Conservation (phyloP, 2,113 vertebrate species). For the Sarotherodon lohbergeri region DNA sequence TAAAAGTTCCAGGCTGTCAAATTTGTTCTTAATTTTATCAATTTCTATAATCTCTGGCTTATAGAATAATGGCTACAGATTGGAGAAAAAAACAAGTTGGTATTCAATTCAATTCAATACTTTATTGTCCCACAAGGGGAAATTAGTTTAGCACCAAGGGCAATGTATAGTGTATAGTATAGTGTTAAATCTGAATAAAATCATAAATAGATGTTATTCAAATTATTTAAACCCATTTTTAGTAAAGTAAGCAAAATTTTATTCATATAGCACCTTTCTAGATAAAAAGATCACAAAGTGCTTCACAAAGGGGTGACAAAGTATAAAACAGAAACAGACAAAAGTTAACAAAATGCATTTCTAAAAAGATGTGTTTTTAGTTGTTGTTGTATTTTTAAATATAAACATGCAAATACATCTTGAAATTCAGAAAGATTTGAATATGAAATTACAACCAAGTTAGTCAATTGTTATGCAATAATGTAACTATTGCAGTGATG, state of each 20-base stretch:
- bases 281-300: too few relatives aligned
- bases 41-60: not conserved
- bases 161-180: not conserved
- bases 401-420: not conserved
- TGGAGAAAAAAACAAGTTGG: not conserved
- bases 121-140: not conserved
- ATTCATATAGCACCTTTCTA: too few relatives aligned
- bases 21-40: not conserved
- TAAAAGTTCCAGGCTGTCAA: not conserved
- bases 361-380: too few relatives aligned
- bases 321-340: too few relatives aligned
- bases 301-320: too few relatives aligned
- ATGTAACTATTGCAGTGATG: not conserved
- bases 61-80: not conserved
- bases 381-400: not conserved
- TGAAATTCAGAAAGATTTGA: not conserved
- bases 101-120: not conserved
- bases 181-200: not conserved
- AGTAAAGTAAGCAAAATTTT: too few relatives aligned
- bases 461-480: not conserved
- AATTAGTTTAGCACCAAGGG: not conserved
- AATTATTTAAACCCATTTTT: not conserved
- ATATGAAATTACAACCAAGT: not conserved
- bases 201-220: not conserved
- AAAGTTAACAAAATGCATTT: too few relatives aligned